These are phyloP conservation scores for Tautogolabrus adspersus DNA, from an alignment of 2,113 vertebrate species.

Conservation along the genomic window DNA sequence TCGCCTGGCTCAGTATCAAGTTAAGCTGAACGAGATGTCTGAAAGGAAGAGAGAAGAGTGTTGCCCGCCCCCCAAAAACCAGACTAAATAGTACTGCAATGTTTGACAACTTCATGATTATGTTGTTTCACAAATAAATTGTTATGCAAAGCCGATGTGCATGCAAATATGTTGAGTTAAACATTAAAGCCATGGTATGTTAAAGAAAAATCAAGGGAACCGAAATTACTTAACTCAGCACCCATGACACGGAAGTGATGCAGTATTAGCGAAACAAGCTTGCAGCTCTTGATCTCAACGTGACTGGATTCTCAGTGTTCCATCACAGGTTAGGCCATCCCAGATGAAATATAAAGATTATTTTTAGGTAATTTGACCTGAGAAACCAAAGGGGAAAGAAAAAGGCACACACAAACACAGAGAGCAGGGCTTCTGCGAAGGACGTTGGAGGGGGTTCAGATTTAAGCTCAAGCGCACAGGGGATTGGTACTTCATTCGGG, in stretches of 20 bases:
- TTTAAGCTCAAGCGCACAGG: conserved; percentile 83
- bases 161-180: conserved; percentile 79
- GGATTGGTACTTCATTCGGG: conserved; percentile 82
- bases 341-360: conserved; percentile 76
- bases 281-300: conserved; percentile 83
- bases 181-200: conserved; percentile 78
- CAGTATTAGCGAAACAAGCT: conserved; percentile 83
- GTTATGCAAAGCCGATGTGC: conserved; percentile 81
- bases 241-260: conserved; percentile 83
- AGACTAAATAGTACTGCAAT: conserved; percentile 60
- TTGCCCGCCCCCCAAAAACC: conserved; percentile 57
- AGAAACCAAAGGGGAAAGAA: conserved; percentile 76
- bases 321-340: conserved; percentile 84
- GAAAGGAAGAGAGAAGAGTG: conserved; percentile 78
- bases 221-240: conserved; percentile 84
- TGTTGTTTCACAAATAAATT: conserved; percentile 58
- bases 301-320: conserved; percentile 83
- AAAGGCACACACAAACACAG: conserved; percentile 73
- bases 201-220: conserved; percentile 74
- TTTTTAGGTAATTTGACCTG: conserved; percentile 80
- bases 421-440: conserved; percentile 76
- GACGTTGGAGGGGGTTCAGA: conserved; percentile 67
- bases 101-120: conserved; percentile 63
- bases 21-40: conserved; percentile 76
- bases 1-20: conserved; percentile 63